Evolutionary conservation across 2,113 vertebrate species (phyloP).

Genomic region (Micromys minutus): DNA sequence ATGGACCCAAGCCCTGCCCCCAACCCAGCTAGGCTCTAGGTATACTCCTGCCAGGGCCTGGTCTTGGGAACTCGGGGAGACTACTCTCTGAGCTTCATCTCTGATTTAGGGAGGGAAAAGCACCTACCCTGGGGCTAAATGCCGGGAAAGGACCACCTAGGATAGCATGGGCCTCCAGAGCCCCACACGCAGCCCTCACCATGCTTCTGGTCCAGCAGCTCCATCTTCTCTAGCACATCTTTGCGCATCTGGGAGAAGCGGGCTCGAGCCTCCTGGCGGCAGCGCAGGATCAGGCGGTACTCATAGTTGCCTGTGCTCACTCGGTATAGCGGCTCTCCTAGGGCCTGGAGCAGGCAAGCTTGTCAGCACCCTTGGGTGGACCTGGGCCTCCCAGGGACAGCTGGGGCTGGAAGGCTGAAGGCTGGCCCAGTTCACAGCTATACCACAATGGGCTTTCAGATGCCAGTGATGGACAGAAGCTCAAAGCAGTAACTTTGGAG

Average conservation of each 20-base stretch:
- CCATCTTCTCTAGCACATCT: constrained; percentile 98
- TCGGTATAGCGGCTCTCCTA: constrained; percentile 96
- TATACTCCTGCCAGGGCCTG: neutral
- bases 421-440: neutral
- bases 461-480: accelerated
- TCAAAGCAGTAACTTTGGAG: neutral
- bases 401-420: neutral
- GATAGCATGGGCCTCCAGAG: accelerated
- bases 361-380: neutral
- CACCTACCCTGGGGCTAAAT: neutral
- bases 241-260: constrained; percentile 99
- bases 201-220: constrained; percentile 98
- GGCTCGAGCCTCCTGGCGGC: constrained; percentile 95
- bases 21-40: neutral
- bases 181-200: constrained; percentile 84
- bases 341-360: constrained; percentile 85
- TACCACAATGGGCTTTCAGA: neutral
- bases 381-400: neutral
- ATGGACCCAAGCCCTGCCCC: neutral
- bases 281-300: constrained; percentile 95
- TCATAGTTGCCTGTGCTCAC: constrained; percentile 99
- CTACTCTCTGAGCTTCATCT: neutral
- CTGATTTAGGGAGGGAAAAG: neutral
- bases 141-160: neutral
- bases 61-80: neutral